Evolutionary conservation across 2,888 invertebrate species (phyloP).

Genomic region (Antheraea yamamai): DNA sequence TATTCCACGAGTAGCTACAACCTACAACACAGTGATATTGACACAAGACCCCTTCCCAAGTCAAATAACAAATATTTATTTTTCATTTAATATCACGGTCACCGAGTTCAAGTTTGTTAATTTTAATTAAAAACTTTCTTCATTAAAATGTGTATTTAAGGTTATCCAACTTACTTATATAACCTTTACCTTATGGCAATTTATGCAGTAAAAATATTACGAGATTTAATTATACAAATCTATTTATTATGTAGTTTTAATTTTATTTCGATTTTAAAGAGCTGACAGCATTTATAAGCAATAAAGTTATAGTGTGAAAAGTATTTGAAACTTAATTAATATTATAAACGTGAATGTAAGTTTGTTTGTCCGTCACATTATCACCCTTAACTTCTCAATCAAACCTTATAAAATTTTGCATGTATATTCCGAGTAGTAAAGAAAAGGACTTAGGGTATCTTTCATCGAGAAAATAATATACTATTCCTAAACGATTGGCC

Average conservation of each 20-base stretch:
- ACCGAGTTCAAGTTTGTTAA: conserved; percentile 16
- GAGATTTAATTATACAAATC: not conserved
- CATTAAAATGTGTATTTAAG: conserved; percentile 14
- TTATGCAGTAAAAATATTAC: not conserved
- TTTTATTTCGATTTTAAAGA: not conserved
- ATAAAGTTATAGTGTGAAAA: too few species aligned
- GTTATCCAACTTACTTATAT: not conserved
- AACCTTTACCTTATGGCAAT: not conserved
- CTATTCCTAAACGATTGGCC: too few species aligned
- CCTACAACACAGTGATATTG: not conserved
- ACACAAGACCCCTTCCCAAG: not conserved
- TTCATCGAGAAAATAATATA: too few species aligned
- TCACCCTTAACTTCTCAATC: too few species aligned
- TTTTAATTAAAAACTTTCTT: conserved; percentile 19
- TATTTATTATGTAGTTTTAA: not conserved
- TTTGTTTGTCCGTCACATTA: too few species aligned
- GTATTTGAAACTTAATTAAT: too few species aligned
- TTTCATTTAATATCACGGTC: conserved; percentile 22
- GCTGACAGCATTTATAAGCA: not conserved
- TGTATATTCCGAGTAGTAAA: too few species aligned
- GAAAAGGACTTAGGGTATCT: too few species aligned
- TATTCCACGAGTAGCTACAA: not conserved
- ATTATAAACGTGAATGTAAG: too few species aligned
- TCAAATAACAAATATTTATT: conserved; percentile 11
- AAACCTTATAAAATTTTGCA: too few species aligned